These are phyloP conservation scores for Rhinatrema bivittatum DNA, from an alignment of 2,797 vertebrate genomes.

Conservation along the genomic window DNA sequence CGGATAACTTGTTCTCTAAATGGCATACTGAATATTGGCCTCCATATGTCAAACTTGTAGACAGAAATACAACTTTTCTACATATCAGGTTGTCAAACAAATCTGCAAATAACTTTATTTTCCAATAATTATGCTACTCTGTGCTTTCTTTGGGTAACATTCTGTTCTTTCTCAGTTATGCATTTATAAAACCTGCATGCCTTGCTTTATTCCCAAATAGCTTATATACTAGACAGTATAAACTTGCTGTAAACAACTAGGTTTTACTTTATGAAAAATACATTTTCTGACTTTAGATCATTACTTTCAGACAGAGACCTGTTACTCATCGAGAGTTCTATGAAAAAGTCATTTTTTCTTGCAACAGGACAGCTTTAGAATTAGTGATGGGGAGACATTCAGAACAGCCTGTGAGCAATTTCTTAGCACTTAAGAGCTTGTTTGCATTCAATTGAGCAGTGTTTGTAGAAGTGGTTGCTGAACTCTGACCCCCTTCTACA, in stretches of 20 bases:
- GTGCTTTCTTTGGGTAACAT: too few species aligned
- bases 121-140: too few species aligned
- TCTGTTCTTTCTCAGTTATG: too few species aligned
- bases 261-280: slow-evolving; percentile 5
- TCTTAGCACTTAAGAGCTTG: slow-evolving; percentile 48
- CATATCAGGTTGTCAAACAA: too few species aligned
- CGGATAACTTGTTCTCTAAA: too few species aligned
- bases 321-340: slow-evolving; percentile 8
- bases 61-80: too few species aligned
- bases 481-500: slow-evolving; percentile 67
- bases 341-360: slow-evolving; percentile 35
- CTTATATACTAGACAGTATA: slow-evolving; percentile 4
- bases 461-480: slow-evolving; percentile 70
- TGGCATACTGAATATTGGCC: too few species aligned
- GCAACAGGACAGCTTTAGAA: slow-evolving; percentile 34
- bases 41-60: too few species aligned
- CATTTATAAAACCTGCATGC: too few species aligned
- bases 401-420: slow-evolving; percentile 46
- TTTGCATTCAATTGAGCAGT: slow-evolving; percentile 55
- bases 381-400: slow-evolving; percentile 40
- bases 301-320: slow-evolving; percentile 22
- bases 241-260: too few species aligned
- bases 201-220: not conserved
- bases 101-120: too few species aligned
- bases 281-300: slow-evolving; percentile 17